phyloP scores from a whole-genome alignment of 2,888 invertebrate species.

The Philopedon plagiatum region DNA sequence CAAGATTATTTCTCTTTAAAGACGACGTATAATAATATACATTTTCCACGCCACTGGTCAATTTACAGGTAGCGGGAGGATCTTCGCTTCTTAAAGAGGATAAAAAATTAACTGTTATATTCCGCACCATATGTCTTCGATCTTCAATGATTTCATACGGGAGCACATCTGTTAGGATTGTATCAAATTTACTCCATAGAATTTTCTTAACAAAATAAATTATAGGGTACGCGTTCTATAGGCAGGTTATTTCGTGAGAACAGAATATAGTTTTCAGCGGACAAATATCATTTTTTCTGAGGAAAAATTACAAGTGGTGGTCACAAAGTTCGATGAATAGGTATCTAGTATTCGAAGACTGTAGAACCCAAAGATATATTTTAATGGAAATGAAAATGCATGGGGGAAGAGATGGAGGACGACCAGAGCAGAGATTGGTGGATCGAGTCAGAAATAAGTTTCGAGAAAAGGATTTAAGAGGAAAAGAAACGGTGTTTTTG shows the following conservation, averaged over 20 bases:
- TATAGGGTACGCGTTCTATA: slow-evolving; percentile 25
- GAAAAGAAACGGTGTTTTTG: no score
- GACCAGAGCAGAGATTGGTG: no score
- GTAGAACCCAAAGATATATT: no score
- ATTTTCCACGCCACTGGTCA: slow-evolving; percentile 8
- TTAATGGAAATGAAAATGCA: no score
- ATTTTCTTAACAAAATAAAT: slow-evolving; percentile 33
- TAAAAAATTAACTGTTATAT: slow-evolving; percentile 43
- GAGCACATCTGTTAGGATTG: slow-evolving; percentile 38
- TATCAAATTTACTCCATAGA: slow-evolving; percentile 38
- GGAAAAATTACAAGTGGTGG: no score
- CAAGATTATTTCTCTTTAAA: no score
- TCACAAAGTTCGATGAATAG: no score
- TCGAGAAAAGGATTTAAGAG: no score
- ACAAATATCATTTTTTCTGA: slow-evolving; percentile 7
- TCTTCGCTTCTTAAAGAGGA: slow-evolving; percentile 29
- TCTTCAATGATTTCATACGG: slow-evolving; percentile 22
- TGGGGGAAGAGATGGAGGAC: no score
- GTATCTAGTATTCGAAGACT: no score
- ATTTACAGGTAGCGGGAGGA: slow-evolving; percentile 34
- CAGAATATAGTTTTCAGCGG: not conserved
- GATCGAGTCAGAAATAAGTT: no score
- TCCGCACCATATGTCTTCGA: slow-evolving; percentile 39
- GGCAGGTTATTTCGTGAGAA: slow-evolving; percentile 23
- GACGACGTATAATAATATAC: not conserved